These are phyloP conservation scores for Laticauda colubrina DNA, from an alignment of 2,113 vertebrate genomes.

Conservation along the genomic window DNA sequence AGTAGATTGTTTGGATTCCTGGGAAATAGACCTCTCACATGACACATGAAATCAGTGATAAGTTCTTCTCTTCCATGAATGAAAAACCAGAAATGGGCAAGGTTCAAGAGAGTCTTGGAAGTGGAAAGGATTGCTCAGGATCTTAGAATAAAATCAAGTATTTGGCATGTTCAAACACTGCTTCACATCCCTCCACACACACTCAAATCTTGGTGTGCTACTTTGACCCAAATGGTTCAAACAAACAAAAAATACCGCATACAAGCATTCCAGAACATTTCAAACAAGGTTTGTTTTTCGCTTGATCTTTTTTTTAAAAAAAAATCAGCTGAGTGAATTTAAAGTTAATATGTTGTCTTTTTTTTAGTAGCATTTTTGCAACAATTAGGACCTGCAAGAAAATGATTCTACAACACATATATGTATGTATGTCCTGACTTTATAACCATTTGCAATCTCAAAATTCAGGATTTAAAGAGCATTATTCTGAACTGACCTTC, in stretches of 20 bases:
- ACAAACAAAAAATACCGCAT: conserved; percentile 59
- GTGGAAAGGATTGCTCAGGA: conserved; percentile 77
- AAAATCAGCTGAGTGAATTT: conserved; percentile 5
- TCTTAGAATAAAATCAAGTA: conserved; percentile 80
- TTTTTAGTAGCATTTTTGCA: not conserved
- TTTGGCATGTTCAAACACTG: conserved; percentile 73
- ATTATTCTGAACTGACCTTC: not conserved
- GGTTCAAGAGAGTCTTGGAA: conserved; percentile 74
- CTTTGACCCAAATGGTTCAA: conserved; percentile 68
- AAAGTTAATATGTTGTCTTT: not conserved
- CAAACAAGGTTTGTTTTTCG: conserved; percentile 50
- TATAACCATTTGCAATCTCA: not conserved
- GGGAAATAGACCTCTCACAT: conserved; percentile 78
- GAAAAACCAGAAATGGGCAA: conserved; percentile 77
- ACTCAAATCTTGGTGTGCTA: conserved; percentile 76
- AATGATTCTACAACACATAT: not conserved
- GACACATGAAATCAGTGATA: conserved; percentile 85
- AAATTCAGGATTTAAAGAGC: not conserved
- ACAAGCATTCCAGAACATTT: conserved; percentile 60
- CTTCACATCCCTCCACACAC: conserved; percentile 58
- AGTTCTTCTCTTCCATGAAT: conserved; percentile 75
- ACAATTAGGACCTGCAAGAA: not conserved
- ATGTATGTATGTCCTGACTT: not conserved
- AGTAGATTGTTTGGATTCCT: conserved; percentile 76
- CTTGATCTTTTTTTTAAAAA: conserved; percentile 41